phyloP scores from a whole-genome alignment of 92 coral and sea anemone genomes.

The Anthopleura xanthogrammica region DNA sequence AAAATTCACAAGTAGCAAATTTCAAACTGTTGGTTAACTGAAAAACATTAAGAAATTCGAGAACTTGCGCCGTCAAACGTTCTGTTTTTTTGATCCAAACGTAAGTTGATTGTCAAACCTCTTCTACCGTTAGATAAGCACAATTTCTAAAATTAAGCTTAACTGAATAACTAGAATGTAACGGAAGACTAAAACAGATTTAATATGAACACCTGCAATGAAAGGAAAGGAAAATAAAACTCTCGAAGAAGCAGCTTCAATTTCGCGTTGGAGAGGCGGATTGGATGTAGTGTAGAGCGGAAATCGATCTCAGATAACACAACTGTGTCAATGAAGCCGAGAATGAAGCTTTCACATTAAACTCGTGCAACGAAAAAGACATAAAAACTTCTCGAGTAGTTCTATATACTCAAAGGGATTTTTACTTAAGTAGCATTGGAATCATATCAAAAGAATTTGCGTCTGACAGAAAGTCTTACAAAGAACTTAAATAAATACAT shows the following conservation, averaged over 20 bases:
- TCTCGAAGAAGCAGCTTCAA: slow-evolving; percentile 3
- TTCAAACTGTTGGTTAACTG: not conserved
- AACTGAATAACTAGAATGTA: not conserved
- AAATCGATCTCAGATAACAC: slow-evolving; percentile 11
- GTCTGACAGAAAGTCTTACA: not conserved
- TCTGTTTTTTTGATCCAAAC: not conserved
- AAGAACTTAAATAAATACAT: not conserved
- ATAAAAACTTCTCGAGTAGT: not conserved
- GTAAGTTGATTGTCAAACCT: not conserved
- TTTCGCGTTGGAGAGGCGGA: slow-evolving; percentile 3
- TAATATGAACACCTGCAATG: not conserved
- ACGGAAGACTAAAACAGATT: not conserved
- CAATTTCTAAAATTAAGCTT: not conserved
- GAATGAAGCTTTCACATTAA: not conserved
- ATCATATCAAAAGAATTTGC: not conserved
- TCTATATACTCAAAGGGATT: not conserved
- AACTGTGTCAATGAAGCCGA: not conserved
- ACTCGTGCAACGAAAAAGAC: not conserved
- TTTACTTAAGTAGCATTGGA: not conserved
- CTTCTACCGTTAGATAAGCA: slow-evolving; percentile 4
- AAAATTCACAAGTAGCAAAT: not conserved
- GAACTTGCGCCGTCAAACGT: not conserved
- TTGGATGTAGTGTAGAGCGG: not conserved
- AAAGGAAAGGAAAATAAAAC: not conserved
- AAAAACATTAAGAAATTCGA: not conserved